These are phyloP conservation scores for Charaxes varanes DNA, from an alignment of 1,140 invertebrate species.

Conservation along the genomic window DNA sequence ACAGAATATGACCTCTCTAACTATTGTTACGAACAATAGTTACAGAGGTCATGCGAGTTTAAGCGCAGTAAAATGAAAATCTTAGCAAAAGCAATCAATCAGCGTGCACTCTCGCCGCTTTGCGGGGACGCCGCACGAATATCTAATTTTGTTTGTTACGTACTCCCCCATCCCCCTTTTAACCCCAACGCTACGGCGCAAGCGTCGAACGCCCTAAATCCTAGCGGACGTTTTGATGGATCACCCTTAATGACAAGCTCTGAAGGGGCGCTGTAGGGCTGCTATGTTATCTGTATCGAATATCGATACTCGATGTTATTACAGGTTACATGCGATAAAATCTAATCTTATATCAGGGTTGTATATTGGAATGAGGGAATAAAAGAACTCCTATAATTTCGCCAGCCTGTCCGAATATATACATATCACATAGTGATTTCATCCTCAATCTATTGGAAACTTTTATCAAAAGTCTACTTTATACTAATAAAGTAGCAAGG, in stretches of 20 bases:
- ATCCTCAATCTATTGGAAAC: too few species aligned
- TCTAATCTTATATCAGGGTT: slow-evolving; percentile 22
- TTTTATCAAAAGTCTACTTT: too few species aligned
- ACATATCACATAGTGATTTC: too few species aligned
- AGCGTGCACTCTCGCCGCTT: slow-evolving; percentile 52
- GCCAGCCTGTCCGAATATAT: too few species aligned
- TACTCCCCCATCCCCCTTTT: slow-evolving; percentile 17
- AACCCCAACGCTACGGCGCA: slow-evolving; percentile 40
- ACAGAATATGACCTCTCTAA: too few species aligned
- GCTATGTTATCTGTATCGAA: slow-evolving; percentile 25
- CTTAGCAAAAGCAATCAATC: slow-evolving; percentile 63
- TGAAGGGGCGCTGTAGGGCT: slow-evolving; percentile 47
- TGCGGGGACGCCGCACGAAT: slow-evolving; percentile 67
- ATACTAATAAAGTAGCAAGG: too few species aligned
- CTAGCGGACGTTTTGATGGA: slow-evolving; percentile 71
- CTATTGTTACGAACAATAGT: too few species aligned
- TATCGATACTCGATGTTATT: slow-evolving; percentile 36
- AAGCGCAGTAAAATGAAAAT: slow-evolving; percentile 41
- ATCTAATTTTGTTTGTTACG: slow-evolving; percentile 69
- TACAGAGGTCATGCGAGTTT: too few species aligned
- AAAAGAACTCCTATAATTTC: too few species aligned
- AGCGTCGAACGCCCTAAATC: slow-evolving; percentile 63
- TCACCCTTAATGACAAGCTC: slow-evolving; percentile 72
- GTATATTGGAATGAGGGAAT: too few species aligned
- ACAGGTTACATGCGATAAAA: slow-evolving; percentile 29